Conservation (phyloP, 2,113 vertebrate species). For the Phalacrocorax pelagicus region DNA sequence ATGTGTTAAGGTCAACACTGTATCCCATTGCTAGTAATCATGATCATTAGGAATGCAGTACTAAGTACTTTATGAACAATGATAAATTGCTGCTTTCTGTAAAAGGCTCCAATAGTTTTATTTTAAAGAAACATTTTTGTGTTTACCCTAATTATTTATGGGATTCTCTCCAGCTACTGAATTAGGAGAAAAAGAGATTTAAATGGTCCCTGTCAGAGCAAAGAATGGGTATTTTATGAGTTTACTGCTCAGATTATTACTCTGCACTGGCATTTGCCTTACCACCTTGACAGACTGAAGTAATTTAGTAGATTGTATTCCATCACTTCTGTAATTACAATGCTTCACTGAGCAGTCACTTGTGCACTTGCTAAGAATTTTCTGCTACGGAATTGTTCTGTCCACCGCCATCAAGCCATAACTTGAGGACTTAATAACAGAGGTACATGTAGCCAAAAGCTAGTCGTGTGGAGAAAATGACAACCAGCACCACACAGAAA, state of each 20-base stretch:
- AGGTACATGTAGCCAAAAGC: slow-evolving; percentile 13
- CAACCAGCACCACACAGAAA: neutral
- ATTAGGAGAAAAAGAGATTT: slow-evolving; percentile 19
- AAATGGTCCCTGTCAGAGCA: neutral
- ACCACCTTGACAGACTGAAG: slow-evolving; percentile 13
- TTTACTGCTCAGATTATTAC: slow-evolving; percentile 17
- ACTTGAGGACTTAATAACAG: slow-evolving; percentile 51
- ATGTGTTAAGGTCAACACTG: neutral
- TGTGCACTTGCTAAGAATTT: slow-evolving; percentile 22
- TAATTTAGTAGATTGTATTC: slow-evolving; percentile 14
- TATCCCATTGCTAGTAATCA: neutral
- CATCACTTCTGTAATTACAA: slow-evolving; percentile 39
- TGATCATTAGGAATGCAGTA: neutral
- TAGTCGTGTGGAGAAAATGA: neutral
- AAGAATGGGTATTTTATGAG: slow-evolving; percentile 24
- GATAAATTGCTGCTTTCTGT: neutral
- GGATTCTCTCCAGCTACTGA: neutral
- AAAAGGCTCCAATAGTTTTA: neutral
- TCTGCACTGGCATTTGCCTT: neutral
- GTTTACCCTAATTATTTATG: neutral
- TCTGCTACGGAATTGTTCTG: slow-evolving; percentile 45
- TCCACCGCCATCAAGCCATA: slow-evolving; percentile 24
- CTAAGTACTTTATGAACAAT: neutral
- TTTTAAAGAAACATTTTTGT: neutral
- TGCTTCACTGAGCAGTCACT: slow-evolving; percentile 31